Evolutionary conservation across 2,113 vertebrate genomes (phyloP).

Genomic region (Paradoxurus hermaphroditus): DNA sequence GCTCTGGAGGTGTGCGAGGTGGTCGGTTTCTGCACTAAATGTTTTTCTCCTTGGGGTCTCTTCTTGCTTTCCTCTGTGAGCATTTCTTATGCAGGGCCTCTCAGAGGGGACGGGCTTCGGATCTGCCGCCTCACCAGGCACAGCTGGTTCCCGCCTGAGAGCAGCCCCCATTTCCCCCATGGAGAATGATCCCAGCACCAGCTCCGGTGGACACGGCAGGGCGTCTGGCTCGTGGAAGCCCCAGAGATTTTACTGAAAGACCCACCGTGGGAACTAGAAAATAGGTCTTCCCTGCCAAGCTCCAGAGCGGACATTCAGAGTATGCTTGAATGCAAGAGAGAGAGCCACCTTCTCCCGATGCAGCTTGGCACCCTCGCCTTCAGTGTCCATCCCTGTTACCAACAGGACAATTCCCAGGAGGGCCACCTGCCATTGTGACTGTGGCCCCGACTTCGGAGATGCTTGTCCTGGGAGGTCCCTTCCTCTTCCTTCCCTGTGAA

Average conservation of each 20-base stretch:
- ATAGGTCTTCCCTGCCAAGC: neutral
- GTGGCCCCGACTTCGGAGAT: neutral
- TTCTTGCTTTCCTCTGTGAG: neutral
- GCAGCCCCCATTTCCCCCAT: accelerated
- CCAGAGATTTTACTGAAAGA: neutral
- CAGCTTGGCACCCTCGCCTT: neutral
- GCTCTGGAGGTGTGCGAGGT: neutral
- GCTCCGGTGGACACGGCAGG: neutral
- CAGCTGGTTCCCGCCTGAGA: neutral
- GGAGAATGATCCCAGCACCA: neutral
- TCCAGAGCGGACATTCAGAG: neutral
- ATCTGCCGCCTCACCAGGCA: neutral
- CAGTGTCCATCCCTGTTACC: neutral
- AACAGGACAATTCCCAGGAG: neutral
- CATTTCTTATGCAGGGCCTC: neutral
- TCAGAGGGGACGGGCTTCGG: neutral
- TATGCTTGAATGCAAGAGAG: neutral
- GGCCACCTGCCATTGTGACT: too few relatives aligned
- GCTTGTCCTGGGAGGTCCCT: neutral
- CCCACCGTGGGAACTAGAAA: neutral
- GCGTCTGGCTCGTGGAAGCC: neutral
- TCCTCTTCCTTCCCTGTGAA: neutral
- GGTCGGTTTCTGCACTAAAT: neutral
- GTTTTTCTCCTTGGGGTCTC: neutral
- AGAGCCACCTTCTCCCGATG: neutral